These are phyloP conservation scores for Ips typographus DNA, from an alignment of 1,140 invertebrate genomes.

Conservation along the genomic window DNA sequence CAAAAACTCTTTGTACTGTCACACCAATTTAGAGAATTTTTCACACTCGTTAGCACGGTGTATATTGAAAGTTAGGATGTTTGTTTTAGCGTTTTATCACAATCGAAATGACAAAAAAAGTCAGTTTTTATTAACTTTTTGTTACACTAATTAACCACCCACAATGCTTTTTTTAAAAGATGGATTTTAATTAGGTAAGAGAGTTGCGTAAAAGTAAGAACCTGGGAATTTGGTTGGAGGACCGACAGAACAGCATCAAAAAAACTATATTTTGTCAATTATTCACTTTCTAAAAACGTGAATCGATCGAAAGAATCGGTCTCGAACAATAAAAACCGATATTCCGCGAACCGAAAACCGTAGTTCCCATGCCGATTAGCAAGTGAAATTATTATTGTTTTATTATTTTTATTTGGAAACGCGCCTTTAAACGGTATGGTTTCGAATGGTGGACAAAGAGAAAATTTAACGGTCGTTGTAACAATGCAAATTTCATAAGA, in stretches of 20 bases:
- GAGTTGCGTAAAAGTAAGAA: no score
- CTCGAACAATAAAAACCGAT: not conserved
- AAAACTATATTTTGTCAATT: no score
- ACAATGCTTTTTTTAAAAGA: no score
- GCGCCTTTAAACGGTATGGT: conserved; percentile 5
- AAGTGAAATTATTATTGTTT: conserved; percentile 8
- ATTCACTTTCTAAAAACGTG: not conserved
- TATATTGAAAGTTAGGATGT: conserved; percentile 13
- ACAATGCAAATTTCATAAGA: conserved; percentile 27
- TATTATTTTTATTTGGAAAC: not conserved
- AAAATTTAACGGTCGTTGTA: conserved; percentile 26
- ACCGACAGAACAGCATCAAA: no score
- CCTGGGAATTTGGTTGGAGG: no score
- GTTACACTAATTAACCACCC: no score
- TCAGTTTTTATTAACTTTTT: no score
- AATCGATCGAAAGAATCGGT: not conserved
- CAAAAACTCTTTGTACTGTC: conserved; percentile 22
- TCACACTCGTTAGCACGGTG: conserved; percentile 20
- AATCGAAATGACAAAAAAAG: no score
- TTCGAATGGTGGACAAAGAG: conserved; percentile 19
- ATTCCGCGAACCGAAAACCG: not conserved
- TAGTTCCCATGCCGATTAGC: conserved; percentile 23
- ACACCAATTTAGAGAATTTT: conserved; percentile 22
- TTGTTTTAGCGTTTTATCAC: conserved; percentile 10
- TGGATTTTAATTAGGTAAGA: no score